A percentile compares a stretch with the other conserved stretches of the same genome.
Evolutionary conservation across 2,888 invertebrate genomes (phyloP).

Genomic region (Zhengitettix transpicula): DNA sequence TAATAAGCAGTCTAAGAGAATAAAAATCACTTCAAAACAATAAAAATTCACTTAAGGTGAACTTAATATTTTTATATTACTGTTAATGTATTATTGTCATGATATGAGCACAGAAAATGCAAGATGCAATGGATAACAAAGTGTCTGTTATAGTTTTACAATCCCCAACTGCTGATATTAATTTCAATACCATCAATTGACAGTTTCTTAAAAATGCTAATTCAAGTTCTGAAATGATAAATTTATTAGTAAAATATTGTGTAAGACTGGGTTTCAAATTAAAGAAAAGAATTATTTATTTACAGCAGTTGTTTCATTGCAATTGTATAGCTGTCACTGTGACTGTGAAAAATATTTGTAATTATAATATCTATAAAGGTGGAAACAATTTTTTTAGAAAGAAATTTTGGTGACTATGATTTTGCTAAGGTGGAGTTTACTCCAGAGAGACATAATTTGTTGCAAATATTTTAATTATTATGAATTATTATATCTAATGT

Average conservation of each 20-base stretch:
- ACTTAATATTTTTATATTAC: neutral
- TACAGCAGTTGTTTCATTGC: too few species aligned
- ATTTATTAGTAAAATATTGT: too few species aligned
- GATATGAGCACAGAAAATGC: slow-evolving; percentile 8
- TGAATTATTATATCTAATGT: slow-evolving; percentile 7
- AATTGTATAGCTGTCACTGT: too few species aligned
- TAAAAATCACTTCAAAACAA: slow-evolving; percentile 9
- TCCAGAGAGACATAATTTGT: slow-evolving; percentile 22
- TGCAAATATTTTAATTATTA: slow-evolving; percentile 6
- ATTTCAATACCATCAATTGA: too few species aligned
- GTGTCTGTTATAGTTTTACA: neutral
- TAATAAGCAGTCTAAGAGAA: slow-evolving; percentile 16
- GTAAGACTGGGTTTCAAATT: too few species aligned
- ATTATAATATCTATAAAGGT: too few species aligned
- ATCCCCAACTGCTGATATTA: neutral
- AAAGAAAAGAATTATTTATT: too few species aligned
- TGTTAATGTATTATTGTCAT: slow-evolving; percentile 7
- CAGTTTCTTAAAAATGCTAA: too few species aligned
- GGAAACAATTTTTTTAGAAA: neutral
- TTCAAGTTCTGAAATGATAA: too few species aligned
- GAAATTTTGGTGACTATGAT: neutral
- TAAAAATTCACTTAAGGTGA: neutral
- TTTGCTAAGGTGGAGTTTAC: slow-evolving; percentile 33
- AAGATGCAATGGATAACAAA: slow-evolving; percentile 6
- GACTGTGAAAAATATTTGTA: too few species aligned